Evolutionary conservation across 1,140 invertebrate genomes (phyloP), one percentile per base, ranked within the genome.

Genomic region (Calephelis nemesis): DNA sequence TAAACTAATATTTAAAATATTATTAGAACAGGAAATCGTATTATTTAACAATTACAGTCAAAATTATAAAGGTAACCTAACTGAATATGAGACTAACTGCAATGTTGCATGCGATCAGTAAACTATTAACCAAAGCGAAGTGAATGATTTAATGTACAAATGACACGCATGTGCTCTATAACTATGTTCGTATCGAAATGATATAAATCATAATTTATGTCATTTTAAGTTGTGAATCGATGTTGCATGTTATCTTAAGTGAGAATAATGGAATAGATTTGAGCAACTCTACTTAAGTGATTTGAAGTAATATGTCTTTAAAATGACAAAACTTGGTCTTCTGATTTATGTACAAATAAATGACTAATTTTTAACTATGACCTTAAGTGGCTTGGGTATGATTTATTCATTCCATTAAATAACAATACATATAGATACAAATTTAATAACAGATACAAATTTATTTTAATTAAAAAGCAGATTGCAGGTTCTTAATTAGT

Each of bases 151-250:
- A 67, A 69, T 72, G 45, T 68, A 63, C 12, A 67, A 70, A 64
- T 62, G 62, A 72, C 70, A 74, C 70, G 73, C 73, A 74, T 74
- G 73, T 47, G 72, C 68, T 68, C 65, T 64, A 60, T 72, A 58
- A 71, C 72, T 66, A 67, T 69, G 67, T 66, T 62, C 49, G 63
- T 67, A 65, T 69, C 10, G 13, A 67, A 30, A 70, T 50, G 62
- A 63, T 73, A 69, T 73, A 69, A 30, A 58, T 58, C 19, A 5
- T n/a, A 11, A 30, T 54, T 19, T 19, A 54, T 54, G 11, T 30
- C 4, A 54, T 54, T 54, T 19, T 54, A 10, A 19, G 30, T 58
- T 58, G 54, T 58, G 54, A 39, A 30, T 58, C 54, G 54, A 15
- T 58, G 54, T 58, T 75, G 74, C 74, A 75, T 75, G 72, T 70